These are phyloP conservation scores for Aphidius gifuensis DNA, from an alignment of 1,140 invertebrate species.

Conservation along the genomic window DNA sequence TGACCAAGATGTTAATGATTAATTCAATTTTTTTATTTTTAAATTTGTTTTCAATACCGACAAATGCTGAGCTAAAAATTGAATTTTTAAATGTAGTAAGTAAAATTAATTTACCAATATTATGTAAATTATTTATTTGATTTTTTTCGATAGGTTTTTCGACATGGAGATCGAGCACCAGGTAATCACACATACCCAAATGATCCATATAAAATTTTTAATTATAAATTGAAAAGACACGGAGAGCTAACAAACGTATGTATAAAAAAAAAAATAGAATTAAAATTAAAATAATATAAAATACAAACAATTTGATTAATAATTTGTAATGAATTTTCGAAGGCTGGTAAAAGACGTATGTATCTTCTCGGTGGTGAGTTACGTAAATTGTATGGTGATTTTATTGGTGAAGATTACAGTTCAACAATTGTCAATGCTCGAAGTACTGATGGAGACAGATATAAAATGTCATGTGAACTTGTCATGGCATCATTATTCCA, in stretches of 20 bases:
- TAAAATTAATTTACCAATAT: background rate
- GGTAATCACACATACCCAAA: slow-evolving; percentile 50
- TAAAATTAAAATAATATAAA: slow-evolving; percentile 11
- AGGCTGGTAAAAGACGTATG: slow-evolving; percentile 51
- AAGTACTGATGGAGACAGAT: slow-evolving; percentile 60
- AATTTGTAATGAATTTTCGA: slow-evolving; percentile 3
- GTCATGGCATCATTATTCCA: slow-evolving; percentile 46
- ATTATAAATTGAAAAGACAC: slow-evolving; percentile 64
- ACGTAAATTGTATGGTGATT: slow-evolving; percentile 45
- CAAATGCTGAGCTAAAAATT: no score
- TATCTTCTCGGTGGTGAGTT: slow-evolving; percentile 51
- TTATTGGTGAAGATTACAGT: slow-evolving; percentile 49
- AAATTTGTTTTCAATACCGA: no score
- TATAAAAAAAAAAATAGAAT: background rate
- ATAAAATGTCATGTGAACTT: slow-evolving; percentile 54
- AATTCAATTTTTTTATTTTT: no score
- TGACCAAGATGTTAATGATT: no score
- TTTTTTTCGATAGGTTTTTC: slow-evolving; percentile 50
- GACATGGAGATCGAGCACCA: slow-evolving; percentile 73
- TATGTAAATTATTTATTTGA: background rate
- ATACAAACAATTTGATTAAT: background rate
- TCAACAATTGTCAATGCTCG: slow-evolving; percentile 50
- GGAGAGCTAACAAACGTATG: slow-evolving; percentile 70
- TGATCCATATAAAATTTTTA: slow-evolving; percentile 57
- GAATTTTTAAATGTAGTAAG: background rate